Evolutionary conservation across 2,113 vertebrate species (phyloP).

Genomic region (Morone saxatilis): DNA sequence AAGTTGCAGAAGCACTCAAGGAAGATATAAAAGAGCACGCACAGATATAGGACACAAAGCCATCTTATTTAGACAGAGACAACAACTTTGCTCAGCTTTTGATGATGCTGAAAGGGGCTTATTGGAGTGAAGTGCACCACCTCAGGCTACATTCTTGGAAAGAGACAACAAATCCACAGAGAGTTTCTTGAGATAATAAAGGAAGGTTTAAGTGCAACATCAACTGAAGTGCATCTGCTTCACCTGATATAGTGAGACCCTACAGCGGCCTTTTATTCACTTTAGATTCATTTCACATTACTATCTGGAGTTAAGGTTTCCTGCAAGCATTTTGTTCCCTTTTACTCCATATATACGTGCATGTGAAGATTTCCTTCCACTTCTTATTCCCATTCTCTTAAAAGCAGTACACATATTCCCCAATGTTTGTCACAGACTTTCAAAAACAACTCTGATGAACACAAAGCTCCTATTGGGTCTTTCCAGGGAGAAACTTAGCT

Average conservation of each 20-base stretch:
- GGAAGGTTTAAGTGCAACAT: conserved; percentile 59
- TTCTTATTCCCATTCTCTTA: conserved; percentile 26
- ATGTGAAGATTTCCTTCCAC: background rate
- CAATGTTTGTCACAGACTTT: conserved; percentile 14
- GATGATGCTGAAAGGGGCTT: conserved; percentile 30
- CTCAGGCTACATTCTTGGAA: conserved; percentile 40
- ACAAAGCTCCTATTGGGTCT: conserved; percentile 45
- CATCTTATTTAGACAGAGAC: conserved; percentile 12
- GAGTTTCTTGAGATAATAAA: conserved; percentile 28
- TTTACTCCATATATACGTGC: background rate
- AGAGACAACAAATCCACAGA: conserved; percentile 39
- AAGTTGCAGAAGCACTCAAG: background rate
- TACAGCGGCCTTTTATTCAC: conserved; percentile 31
- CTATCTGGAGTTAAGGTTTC: conserved; percentile 13
- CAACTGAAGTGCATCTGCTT: conserved; percentile 53
- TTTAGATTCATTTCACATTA: conserved; percentile 42
- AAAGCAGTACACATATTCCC: conserved; percentile 17
- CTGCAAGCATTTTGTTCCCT: conserved; percentile 24
- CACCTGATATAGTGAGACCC: conserved; percentile 33
- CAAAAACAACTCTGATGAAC: conserved; percentile 32
- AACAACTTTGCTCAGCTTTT: conserved; percentile 17
- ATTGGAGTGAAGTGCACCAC: conserved; percentile 44
- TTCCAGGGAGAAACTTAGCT: conserved; percentile 43
- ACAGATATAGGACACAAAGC: conserved; percentile 5
- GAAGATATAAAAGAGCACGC: conserved; percentile 15